Base-by-base conservation (phyloP, 92 coral and sea anemone species). In the Porites cylindrica region DNA sequence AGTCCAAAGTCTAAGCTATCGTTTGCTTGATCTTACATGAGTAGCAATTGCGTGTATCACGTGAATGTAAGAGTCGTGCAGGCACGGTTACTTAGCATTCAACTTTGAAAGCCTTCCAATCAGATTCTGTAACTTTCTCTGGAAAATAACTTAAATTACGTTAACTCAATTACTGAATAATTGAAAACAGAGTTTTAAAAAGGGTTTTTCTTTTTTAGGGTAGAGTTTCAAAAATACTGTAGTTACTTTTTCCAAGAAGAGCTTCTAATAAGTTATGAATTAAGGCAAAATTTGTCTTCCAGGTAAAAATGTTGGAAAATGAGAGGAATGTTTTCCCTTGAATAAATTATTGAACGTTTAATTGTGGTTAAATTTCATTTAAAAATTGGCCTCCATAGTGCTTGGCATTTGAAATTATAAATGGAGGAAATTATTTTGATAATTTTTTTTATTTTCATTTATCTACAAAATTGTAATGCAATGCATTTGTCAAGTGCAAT, bases 351-450 rank as follows among this genome's bases (percentile, higher is more conserved):
- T 68, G 6, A 68, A 68, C 51, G 17, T 11, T 53, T 52, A 3
- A 51, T 20, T 67, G 17, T 20, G 50, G 17, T 23, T 51, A 71
- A 17, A 32, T 43, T 32, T 17, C 19, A 38, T 10, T 70, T 82
- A 56, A 50, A 61, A 74, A 74, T 52, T 53, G 66, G 19, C 72
- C 80, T 64, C 87, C 74, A 16, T 38, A 61, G 38, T 24, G 7
- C 58, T 79, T 79, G 83, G 73, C 83, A 77, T 77, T 24, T 26
- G 69, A 29, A 82, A 82, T 71, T 24, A 38, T 38, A 38, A 26
- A 52, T 68, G 75, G 62, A 70, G 86, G 73, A 52, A 73, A 50
- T 83, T 83, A 83, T 83, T 73, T 83, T 83, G 70, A 82, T 83
- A 61, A 83, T 63, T 83, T 72, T 83, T 82, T 69, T 12, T 32